These are phyloP conservation scores for Xestoiulus laeticollis DNA, from an alignment of 2,888 invertebrate species.

Conservation along the genomic window DNA sequence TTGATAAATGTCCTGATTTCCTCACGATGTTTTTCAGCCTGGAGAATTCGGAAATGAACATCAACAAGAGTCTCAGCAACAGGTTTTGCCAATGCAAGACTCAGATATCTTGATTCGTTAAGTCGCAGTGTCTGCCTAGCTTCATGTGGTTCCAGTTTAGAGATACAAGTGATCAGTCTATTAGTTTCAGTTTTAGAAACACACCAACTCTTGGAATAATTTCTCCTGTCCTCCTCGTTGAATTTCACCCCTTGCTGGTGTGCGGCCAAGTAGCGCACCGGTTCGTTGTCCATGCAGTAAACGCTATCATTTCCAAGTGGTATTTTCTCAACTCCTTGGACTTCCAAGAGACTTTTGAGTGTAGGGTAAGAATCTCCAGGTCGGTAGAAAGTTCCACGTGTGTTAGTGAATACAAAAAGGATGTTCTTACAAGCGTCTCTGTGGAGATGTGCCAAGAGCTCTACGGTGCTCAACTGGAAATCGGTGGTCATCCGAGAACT, in stretches of 20 bases:
- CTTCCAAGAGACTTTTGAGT: neutral
- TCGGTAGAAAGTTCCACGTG: conserved; percentile 54
- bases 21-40: neutral
- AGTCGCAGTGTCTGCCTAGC: conserved; percentile 8
- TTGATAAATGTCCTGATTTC: neutral
- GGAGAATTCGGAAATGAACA: neutral
- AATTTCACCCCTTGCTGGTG: conserved; percentile 51
- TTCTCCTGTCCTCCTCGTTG: neutral
- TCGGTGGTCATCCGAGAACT: conserved; percentile 54
- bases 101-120: neutral
- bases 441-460: conserved; percentile 58
- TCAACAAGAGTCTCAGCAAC: conserved; percentile 14
- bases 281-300: conserved; percentile 58
- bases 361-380: conserved; percentile 53
- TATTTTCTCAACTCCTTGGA: neutral
- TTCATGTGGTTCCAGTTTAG: conserved; percentile 29
- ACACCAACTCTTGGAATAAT: conserved; percentile 56
- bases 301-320: conserved; percentile 51
- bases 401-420: conserved; percentile 59
- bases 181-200: conserved; percentile 54
- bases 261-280: conserved; percentile 57
- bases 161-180: conserved; percentile 52
- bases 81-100: conserved; percentile 42
- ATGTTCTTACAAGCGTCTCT: conserved; percentile 58
- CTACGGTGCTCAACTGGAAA: conserved; percentile 59